Conservation (phyloP, 2,113 vertebrate species). For the Phylloscopus trochiloides region DNA sequence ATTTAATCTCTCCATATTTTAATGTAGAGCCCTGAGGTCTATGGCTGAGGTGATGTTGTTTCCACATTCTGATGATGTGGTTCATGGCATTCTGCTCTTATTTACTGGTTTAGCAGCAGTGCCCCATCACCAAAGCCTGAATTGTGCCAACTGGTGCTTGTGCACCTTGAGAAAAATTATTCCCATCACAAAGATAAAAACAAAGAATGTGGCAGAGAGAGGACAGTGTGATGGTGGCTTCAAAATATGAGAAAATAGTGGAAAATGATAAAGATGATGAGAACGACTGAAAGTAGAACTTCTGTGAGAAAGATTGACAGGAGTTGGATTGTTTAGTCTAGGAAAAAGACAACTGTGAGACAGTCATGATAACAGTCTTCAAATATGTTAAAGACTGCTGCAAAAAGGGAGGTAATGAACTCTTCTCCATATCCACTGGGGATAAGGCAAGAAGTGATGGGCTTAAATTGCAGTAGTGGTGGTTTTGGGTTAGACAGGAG, state of each 20-base stretch:
- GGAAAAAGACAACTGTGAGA: slow-evolving; percentile 53
- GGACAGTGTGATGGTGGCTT: neutral
- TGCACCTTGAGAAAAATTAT: neutral
- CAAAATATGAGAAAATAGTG: neutral
- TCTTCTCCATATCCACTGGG: slow-evolving; percentile 5
- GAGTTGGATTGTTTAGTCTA: slow-evolving; percentile 60
- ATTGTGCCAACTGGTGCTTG: neutral
- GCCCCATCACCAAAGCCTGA: neutral
- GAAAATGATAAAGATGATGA: neutral
- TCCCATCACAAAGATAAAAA: neutral
- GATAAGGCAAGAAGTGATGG: slow-evolving; percentile 34
- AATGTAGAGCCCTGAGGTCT: fast-evolving
- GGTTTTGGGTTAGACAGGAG: slow-evolving; percentile 22
- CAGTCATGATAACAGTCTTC: slow-evolving; percentile 50
- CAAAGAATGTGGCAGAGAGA: neutral
- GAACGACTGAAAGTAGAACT: neutral
- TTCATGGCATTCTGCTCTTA: neutral
- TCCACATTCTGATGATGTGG: neutral
- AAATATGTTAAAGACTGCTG: neutral
- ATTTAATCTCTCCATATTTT: neutral
- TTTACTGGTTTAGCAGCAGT: neutral
- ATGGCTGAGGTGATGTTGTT: neutral
- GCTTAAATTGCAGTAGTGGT: slow-evolving; percentile 33
- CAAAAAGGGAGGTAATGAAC: slow-evolving; percentile 44
- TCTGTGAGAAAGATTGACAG: slow-evolving; percentile 43